Percentiles rank a stretch among this genome's conserved stretches.
Conservation (phyloP, 2,888 invertebrate species). For the Prionchulus punctatus region DNA sequence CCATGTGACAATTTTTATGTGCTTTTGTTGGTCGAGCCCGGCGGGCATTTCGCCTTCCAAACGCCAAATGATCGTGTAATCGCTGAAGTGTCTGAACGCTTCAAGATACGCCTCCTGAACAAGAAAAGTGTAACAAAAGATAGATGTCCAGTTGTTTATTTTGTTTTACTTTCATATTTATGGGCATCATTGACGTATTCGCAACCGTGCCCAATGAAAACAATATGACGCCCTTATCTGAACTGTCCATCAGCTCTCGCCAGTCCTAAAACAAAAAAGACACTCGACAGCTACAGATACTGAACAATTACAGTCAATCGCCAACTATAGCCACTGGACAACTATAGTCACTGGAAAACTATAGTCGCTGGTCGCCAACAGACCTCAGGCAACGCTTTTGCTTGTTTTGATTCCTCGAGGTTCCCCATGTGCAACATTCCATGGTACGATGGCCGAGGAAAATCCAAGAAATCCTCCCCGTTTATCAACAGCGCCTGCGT, state of each 20-base stretch:
- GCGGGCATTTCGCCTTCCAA: background rate
- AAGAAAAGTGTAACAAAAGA: background rate
- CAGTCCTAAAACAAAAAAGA: too few relatives aligned
- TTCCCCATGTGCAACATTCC: conserved; percentile 25
- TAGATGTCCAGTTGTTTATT: too few relatives aligned
- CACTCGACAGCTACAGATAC: too few relatives aligned
- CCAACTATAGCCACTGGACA: too few relatives aligned
- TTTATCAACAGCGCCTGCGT: conserved; percentile 26
- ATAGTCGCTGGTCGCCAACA: background rate
- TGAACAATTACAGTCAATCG: too few relatives aligned
- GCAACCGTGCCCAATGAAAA: background rate
- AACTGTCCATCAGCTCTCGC: background rate
- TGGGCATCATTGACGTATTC: background rate
- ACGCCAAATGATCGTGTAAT: background rate
- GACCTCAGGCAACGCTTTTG: background rate
- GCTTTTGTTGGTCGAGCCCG: background rate
- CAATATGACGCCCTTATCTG: background rate
- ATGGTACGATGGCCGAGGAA: conserved; percentile 25
- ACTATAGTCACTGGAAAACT: too few relatives aligned
- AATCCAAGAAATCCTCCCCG: conserved; percentile 28
- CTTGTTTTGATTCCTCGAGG: conserved; percentile 9
- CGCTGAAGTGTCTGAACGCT: background rate
- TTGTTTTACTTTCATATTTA: background rate
- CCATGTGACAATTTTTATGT: background rate
- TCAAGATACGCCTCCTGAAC: background rate